Evolutionary conservation across 2,113 vertebrate species (phyloP), one percentile per base, ranked within the genome.

Genomic region (Toxotes chatareus): DNA sequence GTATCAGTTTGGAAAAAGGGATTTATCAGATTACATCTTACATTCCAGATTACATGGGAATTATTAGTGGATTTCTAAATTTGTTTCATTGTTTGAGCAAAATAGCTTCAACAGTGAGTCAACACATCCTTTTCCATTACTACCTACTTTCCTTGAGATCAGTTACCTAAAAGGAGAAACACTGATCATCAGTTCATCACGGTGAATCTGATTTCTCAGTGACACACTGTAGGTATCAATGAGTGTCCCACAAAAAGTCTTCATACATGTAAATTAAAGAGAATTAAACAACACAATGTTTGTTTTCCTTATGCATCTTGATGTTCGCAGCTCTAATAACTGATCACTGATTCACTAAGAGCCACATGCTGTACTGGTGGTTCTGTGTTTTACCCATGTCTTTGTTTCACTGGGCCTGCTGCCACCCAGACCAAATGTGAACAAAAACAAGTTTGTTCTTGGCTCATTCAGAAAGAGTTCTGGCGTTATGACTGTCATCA

Each of bases 401-500:
- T 66, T 72, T 66, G 9, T 81, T 36, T 59, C n/a, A 49, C 42
- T 32, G 32, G 62, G 69, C 59, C 17, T 7, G 17, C n/a, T 71
- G 65, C 11, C 51, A 64, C 11, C 0, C 23, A n/a, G 55, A 49
- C 40, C 62, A 23, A 60, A 14, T 42, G 32, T 86, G 60, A 27
- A 56, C 42, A 57, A 38, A 76, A 75, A 12, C 9, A 76, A 66
- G 42, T 47, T 27, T 59, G 64, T 74, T 61, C 47, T 66, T 42
- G 60, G 23, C 61, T 75, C 55, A 31, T 27, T 57, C 12, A 68
- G 42, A 65, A 44, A 57, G 51, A 69, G 10, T 21, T 12, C 38
- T 49, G 70, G 68, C 32, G 9, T 40, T 8, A 56, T 34, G 16
- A 64, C 42, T 34, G 62, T 51, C 69, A 69, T 31, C 21, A 40